Base-by-base conservation (phyloP, 1,140 invertebrate species). In the Phthorimaea operculella region DNA sequence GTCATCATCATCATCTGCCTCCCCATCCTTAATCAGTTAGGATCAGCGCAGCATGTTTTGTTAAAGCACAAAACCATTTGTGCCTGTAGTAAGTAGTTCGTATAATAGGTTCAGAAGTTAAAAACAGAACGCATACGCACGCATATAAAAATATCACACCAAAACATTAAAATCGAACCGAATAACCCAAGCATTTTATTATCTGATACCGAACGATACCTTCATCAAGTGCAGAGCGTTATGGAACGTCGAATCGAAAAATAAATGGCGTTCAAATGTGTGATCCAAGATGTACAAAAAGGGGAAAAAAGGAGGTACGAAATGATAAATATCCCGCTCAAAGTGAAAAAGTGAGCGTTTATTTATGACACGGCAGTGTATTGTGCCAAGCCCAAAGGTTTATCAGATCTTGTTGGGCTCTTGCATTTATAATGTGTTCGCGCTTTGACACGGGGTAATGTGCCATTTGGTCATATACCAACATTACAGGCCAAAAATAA, bases 211-310 rank as follows among this genome's bases (percentile, higher is more conserved):
- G 69, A 71, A 73, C 71, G 70, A 77, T 70, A 73, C 73, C 73
- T 77, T 72, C 70, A 75, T 79, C 75, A 76, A 73, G 55, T 63
- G 62, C 62, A 62, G 68, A 65, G 62, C 68, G 63, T 70, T 75
- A 74, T 65, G 69, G 59, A 68, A 69, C 60, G 70, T 72, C 67
- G 73, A 77, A 70, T 62, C 54, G 60, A 67, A 66, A 74, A 75
- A 79, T 79, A 75, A 79, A 81, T 81, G 74, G 70, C 67, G 61
- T 78, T 79, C 68, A 74, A 77, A 83, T 76, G 75, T 77, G 76
- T 82, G 75, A 82, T 79, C 65, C 72, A 73, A 80, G 77, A 75
- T 78, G 76, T 74, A 76, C 66, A 77, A 77, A 76, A 77, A 67
- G 55, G 60, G 64, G 58, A 62, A 68, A 76, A 78, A 76, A 74